phyloP scores from a whole-genome alignment of 2,797 vertebrate species.

The Natrix natrix region DNA sequence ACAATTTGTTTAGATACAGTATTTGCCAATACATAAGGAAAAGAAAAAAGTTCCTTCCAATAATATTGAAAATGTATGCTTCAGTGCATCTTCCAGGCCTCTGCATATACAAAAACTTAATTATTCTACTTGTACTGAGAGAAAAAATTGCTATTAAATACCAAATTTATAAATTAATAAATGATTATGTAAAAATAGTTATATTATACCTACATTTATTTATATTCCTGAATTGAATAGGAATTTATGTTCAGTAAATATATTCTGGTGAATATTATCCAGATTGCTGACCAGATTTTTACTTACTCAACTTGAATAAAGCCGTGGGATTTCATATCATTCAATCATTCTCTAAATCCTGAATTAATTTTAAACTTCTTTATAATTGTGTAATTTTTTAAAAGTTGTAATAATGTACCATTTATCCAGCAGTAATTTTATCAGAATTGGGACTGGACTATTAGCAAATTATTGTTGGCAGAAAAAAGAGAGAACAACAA shows the following conservation, averaged over 20 bases:
- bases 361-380: background rate
- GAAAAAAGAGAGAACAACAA: too few relatives aligned
- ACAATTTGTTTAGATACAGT: conserved; percentile 6
- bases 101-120: background rate
- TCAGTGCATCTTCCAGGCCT: background rate
- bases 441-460: background rate
- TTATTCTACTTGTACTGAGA: background rate
- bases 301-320: background rate
- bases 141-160: background rate
- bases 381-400: background rate
- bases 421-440: background rate
- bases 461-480: background rate
- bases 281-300: background rate
- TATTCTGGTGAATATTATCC: background rate
- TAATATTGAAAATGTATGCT: background rate
- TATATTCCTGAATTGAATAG: background rate
- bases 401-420: background rate
- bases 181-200: background rate
- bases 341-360: background rate
- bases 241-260: background rate
- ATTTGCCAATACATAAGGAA: background rate
- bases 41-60: conserved; percentile 1
- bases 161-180: background rate
- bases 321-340: background rate
- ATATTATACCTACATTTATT: background rate